phyloP scores from a whole-genome alignment of 2,888 invertebrate species.

The Elmis aenea region DNA sequence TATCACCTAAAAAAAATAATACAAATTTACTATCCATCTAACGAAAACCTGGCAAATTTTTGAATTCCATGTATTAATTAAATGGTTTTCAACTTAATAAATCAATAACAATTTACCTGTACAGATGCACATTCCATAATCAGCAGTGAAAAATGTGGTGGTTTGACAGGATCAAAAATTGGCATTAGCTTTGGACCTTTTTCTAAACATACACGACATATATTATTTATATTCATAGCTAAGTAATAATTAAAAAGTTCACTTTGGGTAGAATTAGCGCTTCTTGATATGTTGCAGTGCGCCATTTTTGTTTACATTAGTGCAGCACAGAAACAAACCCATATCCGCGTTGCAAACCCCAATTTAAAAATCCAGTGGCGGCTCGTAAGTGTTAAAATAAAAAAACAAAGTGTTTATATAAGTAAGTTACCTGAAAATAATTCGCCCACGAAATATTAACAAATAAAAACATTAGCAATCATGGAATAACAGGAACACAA shows the following conservation, averaged over 20 bases:
- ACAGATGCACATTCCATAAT: constrained; percentile 47
- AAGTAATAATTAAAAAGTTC: constrained; percentile 46
- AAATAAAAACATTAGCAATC: too few species aligned
- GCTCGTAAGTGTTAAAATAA: too few species aligned
- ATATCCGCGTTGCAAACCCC: too few species aligned
- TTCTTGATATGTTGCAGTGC: too few species aligned
- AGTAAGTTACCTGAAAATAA: too few species aligned
- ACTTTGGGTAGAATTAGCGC: too few species aligned
- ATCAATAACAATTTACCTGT: constrained; percentile 45
- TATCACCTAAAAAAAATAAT: constrained; percentile 37
- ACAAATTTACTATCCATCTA: constrained; percentile 34
- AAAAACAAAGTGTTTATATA: too few species aligned
- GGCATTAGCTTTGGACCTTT: constrained; percentile 43
- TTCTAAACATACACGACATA: constrained; percentile 45
- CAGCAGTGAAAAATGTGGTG: constrained; percentile 44
- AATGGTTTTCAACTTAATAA: constrained; percentile 33
- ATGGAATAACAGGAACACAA: too few species aligned
- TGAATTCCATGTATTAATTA: constrained; percentile 20
- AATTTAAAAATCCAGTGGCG: too few species aligned
- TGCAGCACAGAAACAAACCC: too few species aligned
- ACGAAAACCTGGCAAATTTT: constrained; percentile 33
- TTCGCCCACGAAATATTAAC: too few species aligned
- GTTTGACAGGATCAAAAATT: constrained; percentile 46
- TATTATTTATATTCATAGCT: constrained; percentile 44
- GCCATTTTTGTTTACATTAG: too few species aligned